Evolutionary conservation across 2,797 vertebrate species (phyloP).

Genomic region (Pipistrellus kuhlii): DNA sequence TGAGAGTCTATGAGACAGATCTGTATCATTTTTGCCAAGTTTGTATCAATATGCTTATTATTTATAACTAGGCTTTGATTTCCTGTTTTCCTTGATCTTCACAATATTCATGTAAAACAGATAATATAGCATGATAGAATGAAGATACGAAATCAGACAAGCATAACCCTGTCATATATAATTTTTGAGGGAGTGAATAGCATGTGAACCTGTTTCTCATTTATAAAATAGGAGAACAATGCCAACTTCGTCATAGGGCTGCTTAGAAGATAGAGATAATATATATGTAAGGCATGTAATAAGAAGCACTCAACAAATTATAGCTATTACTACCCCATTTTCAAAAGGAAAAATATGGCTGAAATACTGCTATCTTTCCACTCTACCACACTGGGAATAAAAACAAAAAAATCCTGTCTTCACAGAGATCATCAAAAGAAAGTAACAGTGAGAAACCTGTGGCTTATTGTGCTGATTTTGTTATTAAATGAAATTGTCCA

Average conservation of each 20-base stretch:
- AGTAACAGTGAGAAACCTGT: not conserved
- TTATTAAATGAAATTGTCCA: not conserved
- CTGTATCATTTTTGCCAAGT: not conserved
- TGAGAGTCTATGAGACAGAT: not conserved
- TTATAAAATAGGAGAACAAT: constrained; percentile 29
- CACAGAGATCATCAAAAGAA: constrained; percentile 24
- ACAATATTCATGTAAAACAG: not conserved
- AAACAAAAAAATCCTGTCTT: not conserved
- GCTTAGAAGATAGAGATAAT: constrained; percentile 1
- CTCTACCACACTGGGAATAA: not conserved
- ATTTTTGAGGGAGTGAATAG: not conserved
- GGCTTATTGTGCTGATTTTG: not conserved
- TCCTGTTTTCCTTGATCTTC: constrained; percentile 31
- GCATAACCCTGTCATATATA: not conserved
- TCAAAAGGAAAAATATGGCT: constrained; percentile 45
- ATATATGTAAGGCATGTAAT: constrained; percentile 30
- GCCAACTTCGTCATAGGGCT: constrained; percentile 10
- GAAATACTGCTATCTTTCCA: not conserved
- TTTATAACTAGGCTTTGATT: not conserved
- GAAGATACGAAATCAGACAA: constrained; percentile 7
- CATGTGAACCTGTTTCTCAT: not conserved
- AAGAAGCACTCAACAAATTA: constrained; percentile 30
- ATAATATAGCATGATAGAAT: not conserved
- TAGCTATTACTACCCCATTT: constrained; percentile 7
- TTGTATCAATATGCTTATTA: not conserved